These are phyloP conservation scores for Microplitis demolitor DNA, from an alignment of 1,140 invertebrate species.

Conservation along the genomic window DNA sequence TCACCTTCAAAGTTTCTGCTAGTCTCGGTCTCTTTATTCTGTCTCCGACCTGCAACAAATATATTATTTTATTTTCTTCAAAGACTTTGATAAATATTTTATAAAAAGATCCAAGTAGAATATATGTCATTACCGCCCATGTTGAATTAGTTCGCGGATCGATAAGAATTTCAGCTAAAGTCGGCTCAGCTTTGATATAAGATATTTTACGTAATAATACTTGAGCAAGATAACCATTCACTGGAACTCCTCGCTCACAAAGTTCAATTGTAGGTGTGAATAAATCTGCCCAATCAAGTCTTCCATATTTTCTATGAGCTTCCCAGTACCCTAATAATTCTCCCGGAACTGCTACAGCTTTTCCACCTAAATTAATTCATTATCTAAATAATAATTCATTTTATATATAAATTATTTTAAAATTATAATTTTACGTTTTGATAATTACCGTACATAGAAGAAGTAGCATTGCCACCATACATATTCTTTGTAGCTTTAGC, in stretches of 20 bases:
- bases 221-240: constrained; percentile 74
- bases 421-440: too few species aligned
- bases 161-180: constrained; percentile 72
- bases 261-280: constrained; percentile 80
- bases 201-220: constrained; percentile 61
- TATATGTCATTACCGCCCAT: constrained; percentile 55
- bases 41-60: constrained; percentile 65
- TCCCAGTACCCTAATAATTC: constrained; percentile 87
- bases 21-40: constrained; percentile 71
- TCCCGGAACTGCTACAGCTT: constrained; percentile 87
- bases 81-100: too few species aligned
- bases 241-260: constrained; percentile 71
- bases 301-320: constrained; percentile 77
- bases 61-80: background rate
- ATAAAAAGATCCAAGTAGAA: too few species aligned
- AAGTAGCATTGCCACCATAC: constrained; percentile 64
- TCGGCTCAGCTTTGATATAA: constrained; percentile 67
- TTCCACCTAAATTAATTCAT: constrained; percentile 61
- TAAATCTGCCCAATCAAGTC: constrained; percentile 78
- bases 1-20: constrained; percentile 73
- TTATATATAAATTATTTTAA: too few species aligned
- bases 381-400: too few species aligned
- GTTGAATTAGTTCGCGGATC: constrained; percentile 68
- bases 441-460: constrained; percentile 60
- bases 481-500: constrained; percentile 64